Conservation (phyloP, 2,888 invertebrate genomes). For the Drosophila kanekoi region DNA sequence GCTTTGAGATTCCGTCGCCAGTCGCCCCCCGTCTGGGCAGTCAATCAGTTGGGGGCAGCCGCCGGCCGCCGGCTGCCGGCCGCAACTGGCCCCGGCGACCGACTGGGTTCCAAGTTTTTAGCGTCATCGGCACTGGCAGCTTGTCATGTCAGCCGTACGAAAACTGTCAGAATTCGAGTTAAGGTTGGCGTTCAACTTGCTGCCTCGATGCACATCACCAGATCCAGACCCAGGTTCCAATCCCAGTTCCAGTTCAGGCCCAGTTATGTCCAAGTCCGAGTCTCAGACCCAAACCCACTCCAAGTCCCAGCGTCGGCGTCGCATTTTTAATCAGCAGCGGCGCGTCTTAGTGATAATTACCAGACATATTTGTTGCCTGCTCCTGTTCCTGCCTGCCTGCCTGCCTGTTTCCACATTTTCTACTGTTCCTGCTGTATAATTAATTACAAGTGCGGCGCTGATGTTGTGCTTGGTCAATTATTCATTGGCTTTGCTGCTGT, state of each 20-base stretch:
- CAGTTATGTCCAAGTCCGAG: slow-evolving; percentile 1
- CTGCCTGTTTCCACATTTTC: slow-evolving; percentile 3
- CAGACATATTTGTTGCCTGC: slow-evolving; percentile 66
- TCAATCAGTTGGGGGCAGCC: slow-evolving; percentile 61
- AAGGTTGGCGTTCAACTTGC: slow-evolving; percentile 46
- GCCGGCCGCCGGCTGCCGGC: slow-evolving; percentile 12
- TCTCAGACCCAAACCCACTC: neutral
- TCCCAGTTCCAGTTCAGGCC: slow-evolving; percentile 1
- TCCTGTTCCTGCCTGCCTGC: slow-evolving; percentile 15
- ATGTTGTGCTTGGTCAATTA: slow-evolving; percentile 60
- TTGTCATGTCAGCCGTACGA: slow-evolving; percentile 81
- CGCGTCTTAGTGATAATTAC: slow-evolving; percentile 79
- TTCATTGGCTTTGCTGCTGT: slow-evolving; percentile 42
- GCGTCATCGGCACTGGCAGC: slow-evolving; percentile 78
- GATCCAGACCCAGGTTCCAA: slow-evolving; percentile 2
- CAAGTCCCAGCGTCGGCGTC: slow-evolving; percentile 57
- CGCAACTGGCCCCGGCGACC: slow-evolving; percentile 9
- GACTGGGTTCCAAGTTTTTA: slow-evolving; percentile 63
- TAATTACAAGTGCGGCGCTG: slow-evolving; percentile 64
- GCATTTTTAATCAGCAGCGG: slow-evolving; percentile 79
- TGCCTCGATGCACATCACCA: slow-evolving; percentile 55
- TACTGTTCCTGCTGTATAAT: slow-evolving; percentile 51
- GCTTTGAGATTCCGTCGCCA: slow-evolving; percentile 28
- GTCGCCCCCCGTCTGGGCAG: slow-evolving; percentile 49
- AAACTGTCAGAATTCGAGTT: slow-evolving; percentile 82